These are phyloP conservation scores for Austrolebias charrua DNA, from an alignment of 2,797 vertebrate genomes.

Conservation along the genomic window DNA sequence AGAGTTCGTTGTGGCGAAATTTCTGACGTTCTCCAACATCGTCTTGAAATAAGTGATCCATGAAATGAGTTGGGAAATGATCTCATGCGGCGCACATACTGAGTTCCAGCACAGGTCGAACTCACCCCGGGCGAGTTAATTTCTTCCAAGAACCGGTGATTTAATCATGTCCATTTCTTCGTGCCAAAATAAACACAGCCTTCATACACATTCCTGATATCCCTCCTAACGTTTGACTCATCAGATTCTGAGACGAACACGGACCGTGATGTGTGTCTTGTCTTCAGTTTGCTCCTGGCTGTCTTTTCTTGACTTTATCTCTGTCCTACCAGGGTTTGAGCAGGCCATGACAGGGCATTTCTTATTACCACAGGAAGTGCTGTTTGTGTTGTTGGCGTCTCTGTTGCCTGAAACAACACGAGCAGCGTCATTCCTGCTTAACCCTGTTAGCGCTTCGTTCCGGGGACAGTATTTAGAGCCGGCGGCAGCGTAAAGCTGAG, in stretches of 20 bases:
- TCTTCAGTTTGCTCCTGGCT: slow-evolving; percentile 22
- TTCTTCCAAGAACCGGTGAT: slow-evolving; percentile 32
- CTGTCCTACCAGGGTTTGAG: slow-evolving; percentile 28
- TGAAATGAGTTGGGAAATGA: slow-evolving; percentile 65
- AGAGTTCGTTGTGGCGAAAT: slow-evolving; percentile 24
- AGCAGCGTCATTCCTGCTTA: slow-evolving; percentile 17
- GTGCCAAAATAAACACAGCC: slow-evolving; percentile 34
- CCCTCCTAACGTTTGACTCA: slow-evolving; percentile 39
- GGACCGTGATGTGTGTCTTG: slow-evolving; percentile 33
- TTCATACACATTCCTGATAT: slow-evolving; percentile 19
- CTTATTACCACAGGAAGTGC: slow-evolving; percentile 50
- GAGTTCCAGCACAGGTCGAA: slow-evolving; percentile 44
- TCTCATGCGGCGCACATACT: slow-evolving; percentile 40
- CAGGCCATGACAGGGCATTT: slow-evolving; percentile 45
- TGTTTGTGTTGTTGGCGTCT: slow-evolving; percentile 31
- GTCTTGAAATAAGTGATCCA: slow-evolving; percentile 45
- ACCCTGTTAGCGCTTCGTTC: slow-evolving; percentile 24
- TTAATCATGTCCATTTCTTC: slow-evolving; percentile 28
- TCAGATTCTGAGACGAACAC: slow-evolving; percentile 35
- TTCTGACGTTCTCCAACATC: slow-evolving; percentile 48
- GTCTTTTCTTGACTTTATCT: slow-evolving; percentile 42
- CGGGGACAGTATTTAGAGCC: background rate
- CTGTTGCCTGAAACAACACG: slow-evolving; percentile 39
- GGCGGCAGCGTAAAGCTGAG: slow-evolving; percentile 7
- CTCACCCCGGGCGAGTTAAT: slow-evolving; percentile 15